Evolutionary conservation across 2,113 vertebrate species (phyloP).

Genomic region (Pterophyllum scalare): DNA sequence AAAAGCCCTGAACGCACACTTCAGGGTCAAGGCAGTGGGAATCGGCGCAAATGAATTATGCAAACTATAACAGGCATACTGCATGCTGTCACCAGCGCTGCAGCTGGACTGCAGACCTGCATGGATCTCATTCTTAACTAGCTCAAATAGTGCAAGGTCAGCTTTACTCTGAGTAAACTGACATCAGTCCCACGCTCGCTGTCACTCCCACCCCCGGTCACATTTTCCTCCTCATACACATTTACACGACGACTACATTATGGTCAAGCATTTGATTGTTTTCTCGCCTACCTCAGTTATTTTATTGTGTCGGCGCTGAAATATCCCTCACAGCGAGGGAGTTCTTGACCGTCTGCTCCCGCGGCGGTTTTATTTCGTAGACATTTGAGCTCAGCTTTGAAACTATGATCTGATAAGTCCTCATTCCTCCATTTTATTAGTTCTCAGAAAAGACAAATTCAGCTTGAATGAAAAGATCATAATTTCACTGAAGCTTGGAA

Average conservation of each 20-base stretch:
- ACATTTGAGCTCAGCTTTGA: slow-evolving; percentile 38
- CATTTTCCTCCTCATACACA: slow-evolving; percentile 31
- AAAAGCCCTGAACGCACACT: slow-evolving; percentile 84
- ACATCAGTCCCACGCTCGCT: slow-evolving; percentile 31
- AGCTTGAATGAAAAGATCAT: slow-evolving; percentile 3
- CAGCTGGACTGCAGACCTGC: slow-evolving; percentile 65
- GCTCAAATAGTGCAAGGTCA: slow-evolving; percentile 30
- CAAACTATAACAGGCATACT: slow-evolving; percentile 41
- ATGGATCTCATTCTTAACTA: slow-evolving; percentile 47
- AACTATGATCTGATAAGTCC: slow-evolving; percentile 17
- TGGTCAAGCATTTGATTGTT: slow-evolving; percentile 63
- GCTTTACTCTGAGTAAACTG: slow-evolving; percentile 28
- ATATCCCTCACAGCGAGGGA: slow-evolving; percentile 14
- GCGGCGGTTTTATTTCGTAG: slow-evolving; percentile 17
- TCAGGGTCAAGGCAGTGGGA: neutral
- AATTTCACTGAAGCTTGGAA: slow-evolving; percentile 21
- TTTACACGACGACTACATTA: slow-evolving; percentile 30
- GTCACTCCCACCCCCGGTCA: neutral
- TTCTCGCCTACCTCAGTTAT: slow-evolving; percentile 79
- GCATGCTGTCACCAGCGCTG: slow-evolving; percentile 63
- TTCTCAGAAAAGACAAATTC: slow-evolving; percentile 1
- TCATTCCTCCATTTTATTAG: neutral
- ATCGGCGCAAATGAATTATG: slow-evolving; percentile 34
- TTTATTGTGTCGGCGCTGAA: neutral
- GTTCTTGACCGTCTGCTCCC: slow-evolving; percentile 2